Evolutionary conservation across 1,140 invertebrate genomes (phyloP).

Genomic region (Samia ricini): DNA sequence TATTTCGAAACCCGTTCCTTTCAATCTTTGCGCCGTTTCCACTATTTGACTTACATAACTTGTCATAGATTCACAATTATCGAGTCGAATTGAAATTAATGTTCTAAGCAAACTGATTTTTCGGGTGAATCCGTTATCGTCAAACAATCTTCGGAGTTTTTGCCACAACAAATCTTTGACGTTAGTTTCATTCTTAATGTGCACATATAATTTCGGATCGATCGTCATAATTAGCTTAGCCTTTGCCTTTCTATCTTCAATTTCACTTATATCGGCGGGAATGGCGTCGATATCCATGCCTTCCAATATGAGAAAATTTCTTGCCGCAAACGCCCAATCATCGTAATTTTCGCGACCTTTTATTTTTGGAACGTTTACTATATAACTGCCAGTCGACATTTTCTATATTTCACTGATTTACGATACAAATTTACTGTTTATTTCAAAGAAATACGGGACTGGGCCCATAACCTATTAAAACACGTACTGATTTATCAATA

Average conservation of each 20-base stretch:
- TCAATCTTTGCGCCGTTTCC: slow-evolving; percentile 22
- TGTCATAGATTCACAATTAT: slow-evolving; percentile 27
- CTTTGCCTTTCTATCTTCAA: slow-evolving; percentile 8
- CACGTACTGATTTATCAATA: too few relatives aligned
- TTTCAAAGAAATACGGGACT: too few relatives aligned
- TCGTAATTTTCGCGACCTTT: too few relatives aligned
- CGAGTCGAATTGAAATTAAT: slow-evolving; percentile 29
- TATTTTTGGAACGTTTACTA: too few relatives aligned
- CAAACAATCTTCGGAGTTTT: slow-evolving; percentile 28
- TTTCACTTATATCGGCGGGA: too few relatives aligned
- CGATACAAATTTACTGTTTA: too few relatives aligned
- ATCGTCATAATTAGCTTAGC: slow-evolving; percentile 22
- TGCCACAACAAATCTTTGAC: slow-evolving; percentile 37
- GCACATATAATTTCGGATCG: slow-evolving; percentile 28
- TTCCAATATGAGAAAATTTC: slow-evolving; percentile 19
- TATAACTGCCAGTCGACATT: too few relatives aligned
- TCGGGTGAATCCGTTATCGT: slow-evolving; percentile 29
- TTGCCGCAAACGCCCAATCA: too few relatives aligned
- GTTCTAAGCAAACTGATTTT: slow-evolving; percentile 31
- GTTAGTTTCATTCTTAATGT: slow-evolving; percentile 32
- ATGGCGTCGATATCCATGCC: slow-evolving; percentile 8
- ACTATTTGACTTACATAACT: slow-evolving; percentile 25
- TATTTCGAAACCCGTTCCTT: slow-evolving; percentile 28
- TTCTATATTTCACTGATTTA: too few relatives aligned
- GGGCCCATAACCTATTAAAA: too few relatives aligned